Conservation (phyloP, 1,140 invertebrate species). For the Drosophila erecta region DNA sequence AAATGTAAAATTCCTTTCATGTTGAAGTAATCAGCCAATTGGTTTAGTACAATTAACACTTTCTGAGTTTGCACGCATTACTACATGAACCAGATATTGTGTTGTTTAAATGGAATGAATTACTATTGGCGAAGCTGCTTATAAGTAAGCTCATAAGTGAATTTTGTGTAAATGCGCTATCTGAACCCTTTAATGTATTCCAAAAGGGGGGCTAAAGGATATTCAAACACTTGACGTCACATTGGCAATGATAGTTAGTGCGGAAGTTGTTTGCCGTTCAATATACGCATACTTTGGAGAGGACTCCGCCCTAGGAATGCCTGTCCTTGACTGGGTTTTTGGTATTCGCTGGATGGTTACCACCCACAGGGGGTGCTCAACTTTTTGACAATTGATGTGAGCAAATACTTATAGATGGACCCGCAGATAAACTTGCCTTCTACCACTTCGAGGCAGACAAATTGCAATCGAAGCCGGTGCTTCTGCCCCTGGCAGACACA, state of each 20-base stretch:
- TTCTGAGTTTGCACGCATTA: too few species aligned
- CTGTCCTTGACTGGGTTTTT: conserved; percentile 1
- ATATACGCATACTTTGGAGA: conserved; percentile 37
- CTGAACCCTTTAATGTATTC: too few species aligned
- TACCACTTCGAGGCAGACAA: conserved; percentile 56
- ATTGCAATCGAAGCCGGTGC: conserved; percentile 57
- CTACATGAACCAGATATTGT: too few species aligned
- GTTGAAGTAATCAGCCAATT: too few species aligned
- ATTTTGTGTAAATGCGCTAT: too few species aligned
- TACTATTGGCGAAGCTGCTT: too few species aligned
- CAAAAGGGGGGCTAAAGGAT: not conserved
- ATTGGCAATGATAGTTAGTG: conserved; percentile 52
- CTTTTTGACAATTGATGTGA: conserved; percentile 79
- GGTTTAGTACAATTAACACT: too few species aligned
- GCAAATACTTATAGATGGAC: conserved; percentile 72
- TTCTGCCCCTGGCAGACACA: conserved; percentile 35
- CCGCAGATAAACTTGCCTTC: conserved; percentile 47
- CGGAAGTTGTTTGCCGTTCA: conserved; percentile 59
- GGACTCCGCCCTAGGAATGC: conserved; percentile 21
- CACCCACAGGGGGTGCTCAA: conserved; percentile 24
- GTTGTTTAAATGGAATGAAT: too few species aligned
- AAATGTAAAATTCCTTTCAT: too few species aligned
- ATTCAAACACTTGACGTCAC: conserved; percentile 41
- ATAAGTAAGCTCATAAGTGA: too few species aligned
- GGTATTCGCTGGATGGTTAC: not conserved